Base-by-base conservation (phyloP, 1,140 invertebrate species). In the Eurosta solidaginis region DNA sequence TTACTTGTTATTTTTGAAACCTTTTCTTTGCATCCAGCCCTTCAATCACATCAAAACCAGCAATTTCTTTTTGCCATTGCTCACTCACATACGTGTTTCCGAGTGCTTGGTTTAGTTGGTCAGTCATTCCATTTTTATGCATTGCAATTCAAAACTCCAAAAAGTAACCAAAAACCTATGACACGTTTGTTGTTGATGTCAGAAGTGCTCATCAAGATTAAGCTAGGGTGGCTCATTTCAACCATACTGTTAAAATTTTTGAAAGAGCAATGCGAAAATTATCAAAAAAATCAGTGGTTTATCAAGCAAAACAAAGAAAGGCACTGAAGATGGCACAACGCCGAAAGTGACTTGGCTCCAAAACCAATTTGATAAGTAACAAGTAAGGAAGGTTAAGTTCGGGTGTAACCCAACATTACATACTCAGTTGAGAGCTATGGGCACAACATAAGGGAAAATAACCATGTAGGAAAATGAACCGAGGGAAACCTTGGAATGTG, bases 61-160 rank as follows among this genome's bases (percentile, higher is more conserved):
- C 45, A 47, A 49, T 25, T 29, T 75, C 45, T 29, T 47, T 54
- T 59, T 63, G 77, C 45, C 73, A 78, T 80, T 75, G 73, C 40
- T n/a, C 45, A 36, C 78, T 22, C 27, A 27, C 77, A 75, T 68
- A 79, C 76, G 74, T 80, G 78, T 80, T 22, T 20, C 29, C 73
- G 45, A 74, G 44, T 17, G 20, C 36, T 47, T 74, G 44, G 29
- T 17, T 73, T 40, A n/a, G 27, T 52, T 44, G 42, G 9, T 73
- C 59, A 50, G 25, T 52, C 44, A 59, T 78, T 63, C 50, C 20
- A 54, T 74, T 78, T 76, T 78, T 78, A 78, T 76, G 78, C 44
- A 45, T 44, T 82, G 80, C 81, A 84, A 85, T 85, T 85, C 84
- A 85, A 85, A n/a, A 85, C 83, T 84, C 84, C 83, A 85, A 85